phyloP scores from a whole-genome alignment of 2,888 invertebrate species.

The Lepidochitona cinerea region DNA sequence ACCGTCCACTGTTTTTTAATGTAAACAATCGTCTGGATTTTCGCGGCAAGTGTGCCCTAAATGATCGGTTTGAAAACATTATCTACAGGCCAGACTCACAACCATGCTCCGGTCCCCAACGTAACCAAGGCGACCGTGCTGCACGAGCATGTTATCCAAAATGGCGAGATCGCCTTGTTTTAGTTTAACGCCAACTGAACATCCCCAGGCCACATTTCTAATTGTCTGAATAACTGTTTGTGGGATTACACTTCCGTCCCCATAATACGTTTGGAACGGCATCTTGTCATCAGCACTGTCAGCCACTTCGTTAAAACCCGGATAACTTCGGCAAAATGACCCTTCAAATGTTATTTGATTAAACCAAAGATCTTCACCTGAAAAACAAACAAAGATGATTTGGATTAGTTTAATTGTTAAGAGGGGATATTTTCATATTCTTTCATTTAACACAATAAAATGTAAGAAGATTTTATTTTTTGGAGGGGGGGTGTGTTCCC shows the following conservation, averaged over 20 bases:
- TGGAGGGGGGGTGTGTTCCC: too few relatives aligned
- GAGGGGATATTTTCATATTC: too few relatives aligned
- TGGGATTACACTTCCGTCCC: neutral
- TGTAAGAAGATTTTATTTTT: too few relatives aligned
- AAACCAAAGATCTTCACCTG: neutral
- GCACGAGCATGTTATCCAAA: neutral
- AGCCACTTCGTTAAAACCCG: neutral
- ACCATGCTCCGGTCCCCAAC: neutral
- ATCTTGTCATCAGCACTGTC: neutral
- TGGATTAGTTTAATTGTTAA: too few relatives aligned
- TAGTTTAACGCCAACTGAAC: neutral
- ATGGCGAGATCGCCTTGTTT: neutral
- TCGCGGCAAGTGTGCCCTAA: too few relatives aligned
- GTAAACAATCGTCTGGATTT: too few relatives aligned
- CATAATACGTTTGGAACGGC: neutral
- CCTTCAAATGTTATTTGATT: neutral
- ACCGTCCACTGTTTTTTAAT: too few relatives aligned
- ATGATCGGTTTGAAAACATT: too few relatives aligned
- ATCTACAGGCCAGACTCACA: too few relatives aligned
- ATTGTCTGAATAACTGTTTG: neutral
- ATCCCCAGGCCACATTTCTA: neutral
- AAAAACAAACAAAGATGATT: too few relatives aligned
- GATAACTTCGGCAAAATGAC: neutral
- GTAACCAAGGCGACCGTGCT: neutral
- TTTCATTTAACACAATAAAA: too few relatives aligned